Conservation (phyloP, 2,113 vertebrate species). For the Salvelinus fontinalis region DNA sequence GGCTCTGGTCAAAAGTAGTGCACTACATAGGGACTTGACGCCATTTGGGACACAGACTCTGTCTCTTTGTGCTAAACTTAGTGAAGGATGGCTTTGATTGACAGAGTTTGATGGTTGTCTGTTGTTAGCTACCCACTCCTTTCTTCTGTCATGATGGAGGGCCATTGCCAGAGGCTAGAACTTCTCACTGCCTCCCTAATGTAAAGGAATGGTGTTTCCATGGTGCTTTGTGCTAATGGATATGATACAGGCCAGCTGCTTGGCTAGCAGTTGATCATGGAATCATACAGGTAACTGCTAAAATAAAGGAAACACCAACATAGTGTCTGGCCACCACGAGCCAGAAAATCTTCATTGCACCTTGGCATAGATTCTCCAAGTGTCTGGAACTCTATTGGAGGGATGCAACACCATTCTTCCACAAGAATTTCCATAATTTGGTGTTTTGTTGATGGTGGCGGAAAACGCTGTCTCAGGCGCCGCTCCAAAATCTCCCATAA, state of each 20-base stretch:
- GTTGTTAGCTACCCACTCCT: slow-evolving; percentile 14
- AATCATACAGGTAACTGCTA: not conserved
- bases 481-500: too few relatives aligned
- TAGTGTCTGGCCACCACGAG: too few relatives aligned
- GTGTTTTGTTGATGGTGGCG: too few relatives aligned
- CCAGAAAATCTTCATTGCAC: too few relatives aligned
- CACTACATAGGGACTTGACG: not conserved
- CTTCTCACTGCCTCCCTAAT: slow-evolving; percentile 6
- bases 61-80: slow-evolving; percentile 21
- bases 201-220: slow-evolving; percentile 11
- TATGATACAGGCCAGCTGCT: not conserved
- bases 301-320: too few relatives aligned
- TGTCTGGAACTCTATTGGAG: too few relatives aligned
- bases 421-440: too few relatives aligned
- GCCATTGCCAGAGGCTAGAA: slow-evolving; percentile 10
- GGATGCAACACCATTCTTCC: too few relatives aligned
- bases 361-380: too few relatives aligned
- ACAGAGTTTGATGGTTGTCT: slow-evolving; percentile 21
- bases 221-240: slow-evolving; percentile 9
- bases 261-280: slow-evolving; percentile 12
- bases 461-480: too few relatives aligned
- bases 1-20: too few relatives aligned
- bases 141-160: slow-evolving; percentile 13
- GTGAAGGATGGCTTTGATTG: slow-evolving; percentile 46
- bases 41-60: not conserved